Percentiles rank a stretch among this genome's conserved stretches.
phyloP scores from a whole-genome alignment of 1,140 invertebrate species.

The Drosophila sp. region DNA sequence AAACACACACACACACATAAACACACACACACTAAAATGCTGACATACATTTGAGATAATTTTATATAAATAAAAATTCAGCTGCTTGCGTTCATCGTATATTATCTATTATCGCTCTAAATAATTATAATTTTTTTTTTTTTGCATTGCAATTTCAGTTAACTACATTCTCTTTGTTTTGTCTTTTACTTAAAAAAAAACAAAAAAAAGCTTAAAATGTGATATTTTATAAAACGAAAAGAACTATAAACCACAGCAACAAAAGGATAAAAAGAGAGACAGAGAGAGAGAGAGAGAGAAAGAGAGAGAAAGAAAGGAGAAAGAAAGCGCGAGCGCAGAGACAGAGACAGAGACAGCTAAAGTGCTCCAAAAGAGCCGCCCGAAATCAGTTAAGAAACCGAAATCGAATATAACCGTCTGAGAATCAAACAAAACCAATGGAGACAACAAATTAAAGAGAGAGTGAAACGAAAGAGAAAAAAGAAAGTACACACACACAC shows the following conservation, averaged over 20 bases:
- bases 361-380: conserved; percentile 12
- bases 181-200: conserved; percentile 44
- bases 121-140: conserved; percentile 24
- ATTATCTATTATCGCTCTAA: conserved; percentile 22
- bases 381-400: conserved; percentile 37
- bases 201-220: conserved; percentile 82
- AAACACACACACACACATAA: conserved; percentile 5
- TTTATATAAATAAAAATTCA: conserved; percentile 23
- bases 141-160: conserved; percentile 19
- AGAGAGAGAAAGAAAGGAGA: neutral
- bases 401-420: conserved; percentile 30
- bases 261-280: neutral
- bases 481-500: conserved; percentile 12
- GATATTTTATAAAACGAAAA: conserved; percentile 82
- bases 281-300: neutral
- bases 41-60: conserved; percentile 13
- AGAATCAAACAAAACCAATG: conserved; percentile 15
- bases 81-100: conserved; percentile 34
- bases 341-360: conserved; percentile 18
- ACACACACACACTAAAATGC: conserved; percentile 4
- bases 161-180: conserved; percentile 25
- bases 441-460: conserved; percentile 7
- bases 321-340: neutral
- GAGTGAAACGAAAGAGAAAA: conserved; percentile 6
- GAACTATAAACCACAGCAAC: conserved; percentile 60